Base-by-base conservation (phyloP, 2,113 vertebrate species). In the Psammodynastes pulverulentus region DNA sequence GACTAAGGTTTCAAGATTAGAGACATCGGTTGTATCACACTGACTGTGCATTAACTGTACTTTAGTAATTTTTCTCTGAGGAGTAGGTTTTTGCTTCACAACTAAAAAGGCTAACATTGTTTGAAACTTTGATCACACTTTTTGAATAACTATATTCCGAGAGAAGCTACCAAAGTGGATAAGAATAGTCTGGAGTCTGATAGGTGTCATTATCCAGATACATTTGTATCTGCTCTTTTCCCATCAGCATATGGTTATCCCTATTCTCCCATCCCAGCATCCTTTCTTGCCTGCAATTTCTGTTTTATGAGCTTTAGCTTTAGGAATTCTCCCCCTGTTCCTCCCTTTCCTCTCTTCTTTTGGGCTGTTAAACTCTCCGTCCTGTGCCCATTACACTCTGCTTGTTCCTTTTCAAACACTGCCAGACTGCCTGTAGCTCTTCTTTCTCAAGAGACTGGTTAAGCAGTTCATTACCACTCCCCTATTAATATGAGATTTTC, bases 391-490 rank as follows among this genome's bases (percentile, higher is more conserved):
- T 53, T 72, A 46, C 91, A 72, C 79, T 86, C 62, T 24, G 62
- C 79, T 39, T 43, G 34, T 34, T 48, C 46, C 43, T 34, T 56
- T 91, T 72, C 29, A 46, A 72, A 5, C 48, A 67, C 48, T 89
- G 86, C 56, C 49, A 79, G 87, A 49, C 43, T 39, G 49, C 17
- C 85, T 56, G 34, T 79, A 43, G 12, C 67, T 45, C 43, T 72
- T 45, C 5, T 45, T 52, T 90, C 85, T 84, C 62, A 48, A 53
- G 54, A 29, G 85, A 90, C 7, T 85, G 52, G 24, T 39, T 92
- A 91, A 89, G 89, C 29, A 89, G n/a, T 91, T 79, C 92, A 88
- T 90, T 84, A 92, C 84, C 86, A 92, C 72, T 89, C 88, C 45
- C 48, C 89, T 43, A 1, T 46, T 87, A 13, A 72, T 43, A 21